A percentile compares a stretch with the other conserved stretches of the same genome.
These are phyloP conservation scores for Akabosia matsudoensis DNA, from an alignment of 1,140 invertebrate genomes.

Conservation along the genomic window DNA sequence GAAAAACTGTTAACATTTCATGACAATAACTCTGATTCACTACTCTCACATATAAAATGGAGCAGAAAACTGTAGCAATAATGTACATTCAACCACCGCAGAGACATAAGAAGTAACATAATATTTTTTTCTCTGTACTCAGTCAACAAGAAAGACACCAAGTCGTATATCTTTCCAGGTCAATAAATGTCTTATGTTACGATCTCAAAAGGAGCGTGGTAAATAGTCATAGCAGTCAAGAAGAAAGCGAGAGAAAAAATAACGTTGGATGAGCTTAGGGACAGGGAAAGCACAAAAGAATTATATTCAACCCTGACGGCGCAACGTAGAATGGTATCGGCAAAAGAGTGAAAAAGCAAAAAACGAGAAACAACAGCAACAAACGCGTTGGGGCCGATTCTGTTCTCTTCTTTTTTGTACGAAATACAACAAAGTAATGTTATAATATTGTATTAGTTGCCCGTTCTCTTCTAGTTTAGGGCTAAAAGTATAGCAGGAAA, in stretches of 20 bases:
- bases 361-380: neutral
- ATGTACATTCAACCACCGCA: neutral
- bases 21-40: neutral
- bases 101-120: neutral
- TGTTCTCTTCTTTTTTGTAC: neutral
- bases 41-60: neutral
- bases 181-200: conserved; percentile 20
- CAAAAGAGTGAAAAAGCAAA: neutral
- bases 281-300: neutral
- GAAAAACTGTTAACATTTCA: neutral
- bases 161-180: conserved; percentile 8
- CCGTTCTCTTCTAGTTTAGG: neutral
- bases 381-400: neutral
- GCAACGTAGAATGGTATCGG: neutral
- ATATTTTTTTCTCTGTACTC: neutral
- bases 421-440: neutral
- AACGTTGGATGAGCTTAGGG: conserved; percentile 5
- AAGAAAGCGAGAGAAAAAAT: neutral
- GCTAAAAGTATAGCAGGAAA: neutral
- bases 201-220: neutral
- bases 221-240: neutral
- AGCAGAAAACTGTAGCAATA: neutral
- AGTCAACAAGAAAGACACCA: neutral
- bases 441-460: neutral
- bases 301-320: neutral